phyloP scores from a whole-genome alignment of 2,797 vertebrate species.

The Channallabes apus region DNA sequence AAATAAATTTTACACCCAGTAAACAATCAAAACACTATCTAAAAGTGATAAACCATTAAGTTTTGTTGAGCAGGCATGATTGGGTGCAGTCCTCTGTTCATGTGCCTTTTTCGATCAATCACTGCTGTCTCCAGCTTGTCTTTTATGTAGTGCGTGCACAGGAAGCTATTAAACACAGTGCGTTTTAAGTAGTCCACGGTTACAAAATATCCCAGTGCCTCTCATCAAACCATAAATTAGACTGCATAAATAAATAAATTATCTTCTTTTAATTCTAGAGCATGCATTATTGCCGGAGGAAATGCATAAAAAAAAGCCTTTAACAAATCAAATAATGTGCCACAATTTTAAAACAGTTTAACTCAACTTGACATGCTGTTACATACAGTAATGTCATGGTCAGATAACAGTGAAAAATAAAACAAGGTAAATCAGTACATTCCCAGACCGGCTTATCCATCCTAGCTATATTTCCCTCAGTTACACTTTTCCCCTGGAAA shows the following conservation, averaged over 20 bases:
- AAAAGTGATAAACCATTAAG: not conserved
- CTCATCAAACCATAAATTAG: not conserved
- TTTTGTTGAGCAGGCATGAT: not conserved
- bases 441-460: not conserved
- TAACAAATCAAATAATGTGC: not conserved
- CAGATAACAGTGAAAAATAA: not conserved
- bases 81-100: not conserved
- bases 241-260: not conserved
- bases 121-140: not conserved
- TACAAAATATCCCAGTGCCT: not conserved
- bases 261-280: not conserved
- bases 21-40: not conserved
- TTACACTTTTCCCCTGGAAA: not conserved
- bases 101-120: not conserved
- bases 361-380: not conserved
- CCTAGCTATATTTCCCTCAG: not conserved
- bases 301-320: not conserved
- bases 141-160: not conserved
- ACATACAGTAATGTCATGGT: not conserved
- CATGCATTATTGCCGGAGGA: not conserved
- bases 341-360: not conserved
- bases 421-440: not conserved
- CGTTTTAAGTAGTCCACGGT: not conserved
- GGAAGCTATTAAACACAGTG: conserved; percentile 26
- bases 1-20: not conserved